phyloP scores from a whole-genome alignment of 2,888 invertebrate species.

The Cynaeus angustus region DNA sequence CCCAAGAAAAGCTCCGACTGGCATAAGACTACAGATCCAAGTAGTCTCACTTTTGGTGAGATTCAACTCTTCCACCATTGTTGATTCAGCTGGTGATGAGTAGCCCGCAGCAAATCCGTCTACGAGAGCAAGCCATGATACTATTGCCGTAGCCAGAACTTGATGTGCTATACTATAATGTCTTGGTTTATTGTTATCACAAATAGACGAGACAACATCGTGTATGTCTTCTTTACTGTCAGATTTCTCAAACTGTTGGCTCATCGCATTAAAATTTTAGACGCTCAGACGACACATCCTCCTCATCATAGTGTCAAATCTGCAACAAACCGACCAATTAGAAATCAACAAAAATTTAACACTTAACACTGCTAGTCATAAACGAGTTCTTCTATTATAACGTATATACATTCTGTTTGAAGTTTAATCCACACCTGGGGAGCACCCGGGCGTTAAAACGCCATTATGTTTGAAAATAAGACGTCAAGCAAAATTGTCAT shows the following conservation, averaged over 20 bases:
- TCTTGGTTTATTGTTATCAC: not conserved
- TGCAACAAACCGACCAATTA: no score
- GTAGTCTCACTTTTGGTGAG: constrained; percentile 82
- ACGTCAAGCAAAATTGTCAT: constrained; percentile 4
- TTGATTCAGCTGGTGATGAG: constrained; percentile 87
- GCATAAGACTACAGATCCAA: constrained; percentile 93
- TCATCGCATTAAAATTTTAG: constrained; percentile 9
- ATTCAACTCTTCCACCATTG: constrained; percentile 78
- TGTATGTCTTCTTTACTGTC: no score
- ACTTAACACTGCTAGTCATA: not conserved
- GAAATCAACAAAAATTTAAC: no score
- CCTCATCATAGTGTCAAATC: no score
- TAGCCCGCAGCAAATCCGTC: constrained; percentile 92
- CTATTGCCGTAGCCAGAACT: constrained; percentile 88
- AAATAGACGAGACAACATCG: not conserved
- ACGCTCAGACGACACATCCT: no score
- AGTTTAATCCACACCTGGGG: not conserved
- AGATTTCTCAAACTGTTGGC: not conserved
- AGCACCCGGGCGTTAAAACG: constrained; percentile 5
- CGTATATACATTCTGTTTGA: not conserved
- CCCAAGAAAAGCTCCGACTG: constrained; percentile 87
- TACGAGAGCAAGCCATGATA: constrained; percentile 90
- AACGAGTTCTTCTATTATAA: not conserved
- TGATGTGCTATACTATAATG: constrained; percentile 67
- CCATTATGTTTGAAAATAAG: not conserved